Base-by-base conservation (phyloP, 2,888 invertebrate genomes). In the Amphipyra tragopoginis region DNA sequence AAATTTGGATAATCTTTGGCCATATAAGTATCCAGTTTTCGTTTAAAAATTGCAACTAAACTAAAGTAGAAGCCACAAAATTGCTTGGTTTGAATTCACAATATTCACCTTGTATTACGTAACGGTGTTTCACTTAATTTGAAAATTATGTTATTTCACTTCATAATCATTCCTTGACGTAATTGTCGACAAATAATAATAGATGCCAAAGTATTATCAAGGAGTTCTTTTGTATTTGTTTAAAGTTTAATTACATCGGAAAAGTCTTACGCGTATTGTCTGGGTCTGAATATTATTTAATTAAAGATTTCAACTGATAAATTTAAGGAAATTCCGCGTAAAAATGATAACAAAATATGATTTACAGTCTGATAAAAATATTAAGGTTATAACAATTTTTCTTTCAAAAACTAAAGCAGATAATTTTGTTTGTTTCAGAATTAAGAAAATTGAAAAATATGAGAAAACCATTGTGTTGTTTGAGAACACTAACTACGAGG, bases 381-480 rank as follows among this genome's bases (percentile, higher is more conserved):
- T n/a, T n/a, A n/a, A n/a, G n/a, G n/a, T 13, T 8, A 15, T 9
- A 26, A 14, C 40, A 2, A 36, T 49, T n/a, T 45, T 36, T 8
- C 7, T 7, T 29, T 40, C 2, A 8, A 34, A 58, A 52, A 59
- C n/a, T 56, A 26, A 38, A 73, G 8, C 39, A 21, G 40, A 21
- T 50, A 52, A 42, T 38, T 54, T 50, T 54, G 15, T 45, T 57
- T 61, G 69, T 69, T 68, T 13, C 62, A 80, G 78, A 50, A 43
- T 48, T 48, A 11, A 43, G 33, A 49, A 54, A 59, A 54, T 21
- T 54, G 9, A 43, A 62, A 65, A 75, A 63, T 53, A 79, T 79
- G 78, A 73, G 65, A 75, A 68, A 65, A 58, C 52, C 43, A 21
- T 33, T 44, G 29, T 10, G 14, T 14, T 49, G 34, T 50, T 52